These are phyloP conservation scores for Mastacembelus armatus DNA, from an alignment of 2,797 vertebrate genomes.

Conservation along the genomic window DNA sequence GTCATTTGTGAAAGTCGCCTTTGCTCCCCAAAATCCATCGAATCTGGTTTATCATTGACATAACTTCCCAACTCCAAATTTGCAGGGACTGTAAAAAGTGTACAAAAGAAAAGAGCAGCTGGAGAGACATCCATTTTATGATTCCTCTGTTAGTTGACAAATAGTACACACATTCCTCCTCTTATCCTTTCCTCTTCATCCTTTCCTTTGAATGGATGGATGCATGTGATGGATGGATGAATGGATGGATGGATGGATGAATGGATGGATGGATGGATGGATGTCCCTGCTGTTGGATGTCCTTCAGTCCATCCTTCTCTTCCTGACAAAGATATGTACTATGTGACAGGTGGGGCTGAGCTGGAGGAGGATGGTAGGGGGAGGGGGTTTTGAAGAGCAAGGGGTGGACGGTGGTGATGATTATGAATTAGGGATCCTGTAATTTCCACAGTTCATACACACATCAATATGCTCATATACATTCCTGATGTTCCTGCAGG, in stretches of 20 bases:
- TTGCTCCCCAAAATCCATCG: neutral
- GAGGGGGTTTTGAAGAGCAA: neutral
- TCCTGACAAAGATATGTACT: slow-evolving; percentile 2
- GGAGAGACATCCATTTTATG: slow-evolving; percentile 35
- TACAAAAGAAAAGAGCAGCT: slow-evolving; percentile 32
- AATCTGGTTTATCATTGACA: neutral
- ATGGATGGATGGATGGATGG: slow-evolving; percentile 37
- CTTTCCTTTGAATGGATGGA: slow-evolving; percentile 35
- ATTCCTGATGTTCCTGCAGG: slow-evolving; percentile 39
- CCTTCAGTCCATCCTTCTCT: slow-evolving; percentile 37
- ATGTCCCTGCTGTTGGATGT: slow-evolving; percentile 35
- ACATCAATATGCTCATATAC: slow-evolving; percentile 17
- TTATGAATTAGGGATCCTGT: slow-evolving; percentile 21
- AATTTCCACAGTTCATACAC: slow-evolving; percentile 19
- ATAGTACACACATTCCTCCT: slow-evolving; percentile 25
- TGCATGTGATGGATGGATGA: slow-evolving; percentile 18
- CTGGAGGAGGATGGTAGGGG: slow-evolving; percentile 7
- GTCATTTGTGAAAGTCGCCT: neutral
- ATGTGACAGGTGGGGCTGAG: neutral
- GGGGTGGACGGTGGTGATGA: slow-evolving; percentile 33
- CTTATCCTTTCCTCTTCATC: slow-evolving; percentile 20
- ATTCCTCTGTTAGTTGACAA: slow-evolving; percentile 18
- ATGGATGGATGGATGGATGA: slow-evolving; percentile 38
- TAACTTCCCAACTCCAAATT: slow-evolving; percentile 25
- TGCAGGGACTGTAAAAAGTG: neutral